Base-by-base conservation (phyloP, 2,888 invertebrate genomes). In the Malthinus flaveolus region DNA sequence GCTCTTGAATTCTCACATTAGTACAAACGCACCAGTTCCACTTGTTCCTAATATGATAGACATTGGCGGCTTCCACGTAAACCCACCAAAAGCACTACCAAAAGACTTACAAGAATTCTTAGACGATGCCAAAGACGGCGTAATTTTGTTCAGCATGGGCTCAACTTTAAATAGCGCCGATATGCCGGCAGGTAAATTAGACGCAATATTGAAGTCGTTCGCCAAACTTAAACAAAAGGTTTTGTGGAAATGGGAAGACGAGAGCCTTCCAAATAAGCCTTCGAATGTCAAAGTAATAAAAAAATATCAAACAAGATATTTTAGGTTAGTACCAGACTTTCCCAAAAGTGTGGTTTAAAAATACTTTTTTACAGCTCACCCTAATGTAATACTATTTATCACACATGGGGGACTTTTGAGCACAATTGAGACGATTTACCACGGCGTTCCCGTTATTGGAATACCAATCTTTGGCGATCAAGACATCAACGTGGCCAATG, bases 391-490 rank as follows among this genome's bases (percentile, higher is more conserved):
- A 56, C 68, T 83, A 1, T 84, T 85, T 63, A 81, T 86, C 52
- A 83, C 83, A 10, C 82, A 84, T 66, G 85, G 83, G 32, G 85
- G 85, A 0, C 73, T 83, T 37, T 78, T 84, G 66, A 83, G 83
- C 60, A 75, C 81, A 11, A 81, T 81, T 64, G 85, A 85, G 68
- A 79, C 84, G 0, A 76, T 82, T 32, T 74, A 78, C 55, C 78
- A 78, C 35, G 77, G 75, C 12, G 80, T 79, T 35, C 81, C 82
- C 7, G 73, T 83, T 36, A 68, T 83, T 53, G 80, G 81, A 45
- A 78, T 83, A 62, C 82, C 83, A 37, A 73, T 83, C 23, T 75
- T 79, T 31, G 77, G 77, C 32, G 83, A 83, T 59, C 83, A 83
- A 64, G 73, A 76, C 52, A n/a, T 8, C 5, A 36, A 36, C 12